Evolutionary conservation across 2,888 invertebrate genomes (phyloP).

Genomic region (Panopea generosa): DNA sequence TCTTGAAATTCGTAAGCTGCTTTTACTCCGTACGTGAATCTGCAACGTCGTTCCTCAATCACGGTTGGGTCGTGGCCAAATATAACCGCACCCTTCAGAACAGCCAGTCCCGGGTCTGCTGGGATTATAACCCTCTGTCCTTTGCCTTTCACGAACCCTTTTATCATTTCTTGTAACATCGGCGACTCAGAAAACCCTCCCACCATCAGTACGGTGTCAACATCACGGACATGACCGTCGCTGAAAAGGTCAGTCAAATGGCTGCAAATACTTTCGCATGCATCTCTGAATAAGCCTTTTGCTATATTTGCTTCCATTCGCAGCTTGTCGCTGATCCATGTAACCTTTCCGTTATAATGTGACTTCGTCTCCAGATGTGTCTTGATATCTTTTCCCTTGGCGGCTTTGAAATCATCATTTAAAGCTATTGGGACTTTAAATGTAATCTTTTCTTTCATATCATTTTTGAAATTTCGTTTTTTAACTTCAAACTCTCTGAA

Average conservation of each 20-base stretch:
- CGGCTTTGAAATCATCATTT: slow-evolving; percentile 3
- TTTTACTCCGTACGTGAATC: slow-evolving; percentile 60
- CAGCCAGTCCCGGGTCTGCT: slow-evolving; percentile 59
- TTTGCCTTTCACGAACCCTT: not conserved
- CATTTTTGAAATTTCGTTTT: slow-evolving; percentile 37
- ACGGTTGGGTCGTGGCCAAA: slow-evolving; percentile 60
- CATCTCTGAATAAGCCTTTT: slow-evolving; percentile 10
- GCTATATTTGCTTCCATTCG: slow-evolving; percentile 12
- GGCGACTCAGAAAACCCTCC: slow-evolving; percentile 40
- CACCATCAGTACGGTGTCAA: slow-evolving; percentile 38
- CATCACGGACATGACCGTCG: slow-evolving; percentile 3
- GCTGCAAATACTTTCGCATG: slow-evolving; percentile 12
- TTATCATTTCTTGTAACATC: slow-evolving; percentile 27
- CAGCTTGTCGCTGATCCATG: slow-evolving; percentile 28
- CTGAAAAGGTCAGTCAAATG: slow-evolving; percentile 22
- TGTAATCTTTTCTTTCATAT: slow-evolving; percentile 27
- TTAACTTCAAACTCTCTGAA: slow-evolving; percentile 45
- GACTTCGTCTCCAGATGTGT: slow-evolving; percentile 15
- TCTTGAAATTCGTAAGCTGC: slow-evolving; percentile 29
- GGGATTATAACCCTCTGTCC: slow-evolving; percentile 55
- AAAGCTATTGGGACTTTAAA: slow-evolving; percentile 43
- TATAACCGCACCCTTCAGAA: slow-evolving; percentile 65
- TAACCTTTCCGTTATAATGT: slow-evolving; percentile 10
- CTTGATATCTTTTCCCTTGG: slow-evolving; percentile 26
- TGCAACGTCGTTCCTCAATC: slow-evolving; percentile 53